A percentile compares a stretch with the other conserved stretches of the same genome.
Conservation (phyloP, 2,797 vertebrate species). For the Mus minutoides region DNA sequence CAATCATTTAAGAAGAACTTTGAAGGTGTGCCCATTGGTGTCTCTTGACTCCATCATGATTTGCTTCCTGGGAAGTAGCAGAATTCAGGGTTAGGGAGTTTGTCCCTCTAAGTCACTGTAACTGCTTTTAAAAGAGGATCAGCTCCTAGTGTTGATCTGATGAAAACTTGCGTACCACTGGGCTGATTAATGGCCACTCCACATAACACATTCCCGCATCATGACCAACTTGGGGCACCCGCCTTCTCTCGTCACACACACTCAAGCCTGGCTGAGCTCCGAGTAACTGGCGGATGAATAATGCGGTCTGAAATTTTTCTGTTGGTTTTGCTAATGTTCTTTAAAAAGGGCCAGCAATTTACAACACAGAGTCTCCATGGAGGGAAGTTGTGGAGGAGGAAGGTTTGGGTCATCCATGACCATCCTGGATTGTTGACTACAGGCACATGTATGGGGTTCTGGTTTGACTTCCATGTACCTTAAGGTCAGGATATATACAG, state of each 20-base stretch:
- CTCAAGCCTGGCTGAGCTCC: conserved; percentile 37
- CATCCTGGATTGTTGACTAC: neutral
- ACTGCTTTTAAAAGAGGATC: neutral
- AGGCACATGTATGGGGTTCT: neutral
- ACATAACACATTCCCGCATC: conserved; percentile 55
- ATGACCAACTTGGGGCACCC: neutral
- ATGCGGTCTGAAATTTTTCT: neutral
- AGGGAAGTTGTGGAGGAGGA: neutral
- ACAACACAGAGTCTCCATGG: neutral
- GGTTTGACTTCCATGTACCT: neutral
- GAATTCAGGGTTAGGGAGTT: neutral
- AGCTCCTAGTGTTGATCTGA: neutral
- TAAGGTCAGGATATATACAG: neutral
- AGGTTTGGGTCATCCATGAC: neutral
- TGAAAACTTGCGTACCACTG: conserved; percentile 37
- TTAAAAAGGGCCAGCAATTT: neutral
- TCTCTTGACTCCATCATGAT: neutral
- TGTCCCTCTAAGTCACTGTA: neutral
- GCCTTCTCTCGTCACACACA: neutral
- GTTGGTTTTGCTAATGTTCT: neutral
- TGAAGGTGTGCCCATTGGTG: neutral
- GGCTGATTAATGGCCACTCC: neutral
- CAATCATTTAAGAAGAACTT: neutral
- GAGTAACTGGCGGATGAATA: neutral
- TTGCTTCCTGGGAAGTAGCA: conserved; percentile 11